Evolutionary conservation across 1,140 invertebrate species (phyloP), one percentile per base, ranked within the genome.

Genomic region (Teleopsis dalmanni): DNA sequence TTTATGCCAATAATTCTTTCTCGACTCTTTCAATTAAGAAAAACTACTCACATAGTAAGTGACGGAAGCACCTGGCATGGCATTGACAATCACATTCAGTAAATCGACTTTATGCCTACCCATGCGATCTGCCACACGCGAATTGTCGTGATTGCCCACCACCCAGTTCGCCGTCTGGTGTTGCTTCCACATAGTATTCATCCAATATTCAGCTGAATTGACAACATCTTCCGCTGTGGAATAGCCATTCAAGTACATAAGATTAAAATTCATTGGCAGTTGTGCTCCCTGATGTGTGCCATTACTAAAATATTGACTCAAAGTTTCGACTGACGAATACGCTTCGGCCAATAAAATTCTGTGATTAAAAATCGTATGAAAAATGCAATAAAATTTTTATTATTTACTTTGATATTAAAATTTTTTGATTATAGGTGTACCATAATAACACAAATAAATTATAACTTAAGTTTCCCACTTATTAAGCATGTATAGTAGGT

Each of bases 311-410:
- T 80, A 84, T 16, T 71, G 61, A 47, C 78, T 75, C 3, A 73
- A 65, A 0, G 73, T 60, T 3, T 74, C 62, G 8, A 73, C 48
- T 2, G 69, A 52, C 0, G 73, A 69, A 55, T 80, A 81, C 1
- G 80, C 81, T 68, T 90, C 87, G 0, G 81, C 81, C 70, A 90
- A 77, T 66, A 90, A 77, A 0, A 88, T 76, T 65, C 84, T 76
- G 14, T 11, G 23, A 13, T 4, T 1, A 19, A 19, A 22, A 18
- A n/a, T n/a, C n/a, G n/a, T n/a, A n/a, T n/a, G 3, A 21, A 8
- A 22, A 22, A 29, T 29, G 25, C 10, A 45, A 4, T 19, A 14
- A 19, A 33, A 31, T 29, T 25, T 13, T 14, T 1, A 2, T n/a
- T 22, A 23, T 23, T 4, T 4, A n/a, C n/a, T n/a, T n/a, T n/a